Evolutionary conservation across 2,888 invertebrate genomes (phyloP), one percentile per base, ranked within the genome.

Genomic region (Melieria crassipennis): DNA sequence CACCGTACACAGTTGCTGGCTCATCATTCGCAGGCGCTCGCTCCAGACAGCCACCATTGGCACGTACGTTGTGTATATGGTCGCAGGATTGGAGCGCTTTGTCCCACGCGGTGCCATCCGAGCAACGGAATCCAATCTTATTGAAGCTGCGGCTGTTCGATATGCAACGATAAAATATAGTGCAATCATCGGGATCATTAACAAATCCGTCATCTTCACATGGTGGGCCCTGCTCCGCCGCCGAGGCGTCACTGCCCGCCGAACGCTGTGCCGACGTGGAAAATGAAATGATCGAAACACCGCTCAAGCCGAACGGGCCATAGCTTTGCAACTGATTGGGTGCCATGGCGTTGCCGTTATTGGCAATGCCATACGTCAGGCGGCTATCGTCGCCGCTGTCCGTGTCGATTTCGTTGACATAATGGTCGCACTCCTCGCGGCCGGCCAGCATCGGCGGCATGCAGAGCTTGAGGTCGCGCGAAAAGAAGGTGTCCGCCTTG

Each of bases 51-150:
- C 86, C 84, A 76, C 89, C 88, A 45, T 90, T 90, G 71, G 90
- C 89, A 88, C 90, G 91, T 52, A 90, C 89, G 47, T 80, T 77
- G 81, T 92, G 90, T 63, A 89, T 88, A 83, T 94, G 90, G 84
- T 94, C 94, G 84, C 94, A 95, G 64, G 91, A 89, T 81, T 90
- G 88, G 72, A 90, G 86, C 66, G 88, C 87, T 71, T 90, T 89
- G 86, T 93, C 93, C 94, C 94, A 94, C 48, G 92, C 91, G 5
- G 94, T 94, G 65, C 93, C 93, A 69, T 91, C 89, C 4, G 91
- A 92, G 84, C 94, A 94, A 11, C 87, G 87, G 83, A 93, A 94
- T 74, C 93, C 91, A 81, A 92, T 91, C 85, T 89, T 91, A 62
- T 87, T 90, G 78, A 88, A 92, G 73, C 89, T 90, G 46, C 88